Percentiles rank a stretch among this genome's conserved stretches.
phyloP scores from a whole-genome alignment of 2,113 vertebrate genomes.

The Probosciger aterrimus region DNA sequence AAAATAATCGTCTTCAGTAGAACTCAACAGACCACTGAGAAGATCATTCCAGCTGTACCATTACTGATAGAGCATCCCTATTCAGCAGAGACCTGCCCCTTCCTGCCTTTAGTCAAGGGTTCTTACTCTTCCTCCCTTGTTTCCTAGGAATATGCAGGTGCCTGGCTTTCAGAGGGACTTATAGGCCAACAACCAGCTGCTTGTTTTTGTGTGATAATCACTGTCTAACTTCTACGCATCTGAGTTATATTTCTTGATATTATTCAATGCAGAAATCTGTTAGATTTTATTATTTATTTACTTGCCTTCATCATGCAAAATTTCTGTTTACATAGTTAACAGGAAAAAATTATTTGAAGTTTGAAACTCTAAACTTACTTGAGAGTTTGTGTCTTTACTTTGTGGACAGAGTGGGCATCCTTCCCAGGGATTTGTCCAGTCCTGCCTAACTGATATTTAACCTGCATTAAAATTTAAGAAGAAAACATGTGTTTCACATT shows the following conservation, averaged over 20 bases:
- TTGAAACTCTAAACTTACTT: not conserved
- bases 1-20: not conserved
- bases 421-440: not conserved
- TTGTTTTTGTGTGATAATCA: not conserved
- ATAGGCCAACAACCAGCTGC: not conserved
- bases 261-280: not conserved
- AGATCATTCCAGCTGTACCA: not conserved
- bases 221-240: not conserved
- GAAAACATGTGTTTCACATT: accelerated
- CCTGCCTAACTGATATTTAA: not conserved
- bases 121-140: not conserved
- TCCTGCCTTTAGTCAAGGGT: accelerated
- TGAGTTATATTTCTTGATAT: not conserved
- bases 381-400: not conserved
- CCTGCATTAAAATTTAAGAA: not conserved
- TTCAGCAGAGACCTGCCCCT: not conserved
- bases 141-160: not conserved
- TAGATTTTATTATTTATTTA: not conserved
- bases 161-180: not conserved
- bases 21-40: not conserved
- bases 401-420: not conserved
- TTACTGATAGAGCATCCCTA: not conserved
- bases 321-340: not conserved
- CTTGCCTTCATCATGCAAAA: not conserved
- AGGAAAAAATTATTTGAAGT: not conserved